Conservation (phyloP, 2,113 vertebrate genomes). For the Collichthys lucidus region DNA sequence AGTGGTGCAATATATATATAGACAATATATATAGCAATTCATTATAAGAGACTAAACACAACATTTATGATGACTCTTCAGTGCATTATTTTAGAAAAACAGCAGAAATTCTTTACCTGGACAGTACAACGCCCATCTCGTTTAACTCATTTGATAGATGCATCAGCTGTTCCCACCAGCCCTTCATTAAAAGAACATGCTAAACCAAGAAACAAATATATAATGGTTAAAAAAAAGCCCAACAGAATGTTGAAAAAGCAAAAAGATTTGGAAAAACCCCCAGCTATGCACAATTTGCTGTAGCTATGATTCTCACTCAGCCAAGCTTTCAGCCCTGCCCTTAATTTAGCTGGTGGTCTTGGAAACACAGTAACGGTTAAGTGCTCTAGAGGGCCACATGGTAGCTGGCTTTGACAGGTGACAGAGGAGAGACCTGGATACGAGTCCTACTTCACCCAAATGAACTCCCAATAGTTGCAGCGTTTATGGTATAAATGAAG, state of each 20-base stretch:
- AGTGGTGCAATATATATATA: not conserved
- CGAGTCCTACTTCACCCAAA: constrained; percentile 37
- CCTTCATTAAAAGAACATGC: constrained; percentile 61
- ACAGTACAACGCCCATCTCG: constrained; percentile 74
- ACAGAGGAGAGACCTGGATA: constrained; percentile 42
- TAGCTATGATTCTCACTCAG: constrained; percentile 35
- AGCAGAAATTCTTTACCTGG: constrained; percentile 64
- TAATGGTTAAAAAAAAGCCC: not conserved
- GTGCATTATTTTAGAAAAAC: not conserved
- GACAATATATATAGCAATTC: not conserved
- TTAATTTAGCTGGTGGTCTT: constrained; percentile 74
- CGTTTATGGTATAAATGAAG: too few relatives aligned
- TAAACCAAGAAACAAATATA: not conserved
- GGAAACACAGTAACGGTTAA: constrained; percentile 68
- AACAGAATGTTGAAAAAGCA: not conserved
- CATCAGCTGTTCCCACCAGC: constrained; percentile 52
- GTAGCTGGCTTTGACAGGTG: constrained; percentile 79
- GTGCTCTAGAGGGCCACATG: constrained; percentile 69
- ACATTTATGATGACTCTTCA: not conserved
- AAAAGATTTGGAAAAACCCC: constrained; percentile 1
- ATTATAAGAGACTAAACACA: not conserved
- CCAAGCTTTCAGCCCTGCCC: constrained; percentile 34
- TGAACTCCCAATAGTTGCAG: constrained; percentile 23
- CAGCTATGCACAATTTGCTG: constrained; percentile 41
- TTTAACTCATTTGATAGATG: constrained; percentile 65